Base-by-base conservation (phyloP, 2,797 vertebrate genomes). In the Philypnodon macrostomus region DNA sequence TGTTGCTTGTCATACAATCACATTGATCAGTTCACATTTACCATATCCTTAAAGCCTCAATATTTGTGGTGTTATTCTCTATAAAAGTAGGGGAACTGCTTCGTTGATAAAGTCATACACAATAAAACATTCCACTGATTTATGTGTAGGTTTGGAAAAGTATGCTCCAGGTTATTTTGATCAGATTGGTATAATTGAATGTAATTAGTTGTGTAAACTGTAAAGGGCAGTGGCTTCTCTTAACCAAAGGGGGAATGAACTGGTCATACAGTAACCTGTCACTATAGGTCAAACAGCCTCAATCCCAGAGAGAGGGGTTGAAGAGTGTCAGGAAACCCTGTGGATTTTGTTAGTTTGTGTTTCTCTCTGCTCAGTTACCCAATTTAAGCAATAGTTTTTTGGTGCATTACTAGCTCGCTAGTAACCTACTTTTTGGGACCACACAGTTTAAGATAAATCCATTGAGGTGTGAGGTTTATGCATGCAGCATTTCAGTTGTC, bases 341-440 rank as follows among this genome's bases (percentile, higher is more conserved):
- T n/a, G 45, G 7, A 42, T 48, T 11, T 63, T 47, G 42, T 44
- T 41, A 21, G 53, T 40, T 44, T 56, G 15, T 49, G 19, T 31
- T 50, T 27, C 15, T 54, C 24, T 56, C 51, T 59, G 62, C 66
- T 84, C 70, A 49, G 62, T 85, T 67, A 84, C 67, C 65, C 78
- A 77, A 81, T 79, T 39, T 69, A 87, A 90, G 87, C 86, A 90
- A 89, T 88, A 88, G 75, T 73, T 73, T 0, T 59, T 23, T 53
- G 70, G 68, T 60, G 52, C 23, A 8, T 44, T 30, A 34, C 21
- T 23, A 23, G 21, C 35, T 60, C 42, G 9, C 18, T 19, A 18
- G 17, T 18, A 38, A 50, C 7, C 46, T 30, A 15, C 46, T 47
- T 44, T 44, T 32, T 14, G 18, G 54, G 53, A 70, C 27, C 32